Percentiles rank a stretch among this genome's conserved stretches.
These are phyloP conservation scores for Macquaria australasica DNA, from an alignment of 2,113 vertebrate genomes.

Conservation along the genomic window DNA sequence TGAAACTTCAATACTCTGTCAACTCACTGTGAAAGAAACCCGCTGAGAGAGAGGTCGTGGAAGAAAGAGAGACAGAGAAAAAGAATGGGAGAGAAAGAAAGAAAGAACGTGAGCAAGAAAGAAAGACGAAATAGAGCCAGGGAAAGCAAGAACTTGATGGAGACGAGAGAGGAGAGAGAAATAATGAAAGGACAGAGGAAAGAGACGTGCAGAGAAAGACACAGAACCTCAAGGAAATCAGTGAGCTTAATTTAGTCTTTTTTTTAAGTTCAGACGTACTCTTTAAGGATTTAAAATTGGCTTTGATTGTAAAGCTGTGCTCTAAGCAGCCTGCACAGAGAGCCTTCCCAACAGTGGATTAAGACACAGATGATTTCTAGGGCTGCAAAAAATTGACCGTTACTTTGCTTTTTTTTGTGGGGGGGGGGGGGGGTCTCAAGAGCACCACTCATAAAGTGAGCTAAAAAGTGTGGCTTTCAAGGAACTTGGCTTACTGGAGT, in stretches of 20 bases:
- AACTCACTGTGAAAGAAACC: constrained; percentile 72
- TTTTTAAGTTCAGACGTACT: constrained; percentile 50
- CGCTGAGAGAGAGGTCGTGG: constrained; percentile 49
- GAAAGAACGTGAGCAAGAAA: constrained; percentile 4
- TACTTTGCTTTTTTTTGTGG: constrained; percentile 15
- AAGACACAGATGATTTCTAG: constrained; percentile 56
- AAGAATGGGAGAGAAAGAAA: constrained; percentile 2
- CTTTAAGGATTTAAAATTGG: constrained; percentile 69
- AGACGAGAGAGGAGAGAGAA: constrained; percentile 26
- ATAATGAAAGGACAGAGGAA: constrained; percentile 32
- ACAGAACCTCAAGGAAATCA: constrained; percentile 54
- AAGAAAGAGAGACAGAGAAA: constrained; percentile 20
- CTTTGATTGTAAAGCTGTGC: constrained; percentile 70
- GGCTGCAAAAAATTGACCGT: constrained; percentile 42
- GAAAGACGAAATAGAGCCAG: constrained; percentile 17
- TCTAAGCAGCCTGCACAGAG: constrained; percentile 39
- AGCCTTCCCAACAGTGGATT: constrained; percentile 64
- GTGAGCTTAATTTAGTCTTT: constrained; percentile 55
- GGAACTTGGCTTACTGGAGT: constrained; percentile 19
- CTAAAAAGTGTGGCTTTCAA: constrained; percentile 38
- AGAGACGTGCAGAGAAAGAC: constrained; percentile 42
- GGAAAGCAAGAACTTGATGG: constrained; percentile 9
- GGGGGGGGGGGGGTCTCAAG: constrained; percentile 9
- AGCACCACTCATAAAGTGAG: constrained; percentile 25
- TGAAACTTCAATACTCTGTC: constrained; percentile 77